Evolutionary conservation across 2,113 vertebrate genomes (phyloP).

Genomic region (Charina bottae): DNA sequence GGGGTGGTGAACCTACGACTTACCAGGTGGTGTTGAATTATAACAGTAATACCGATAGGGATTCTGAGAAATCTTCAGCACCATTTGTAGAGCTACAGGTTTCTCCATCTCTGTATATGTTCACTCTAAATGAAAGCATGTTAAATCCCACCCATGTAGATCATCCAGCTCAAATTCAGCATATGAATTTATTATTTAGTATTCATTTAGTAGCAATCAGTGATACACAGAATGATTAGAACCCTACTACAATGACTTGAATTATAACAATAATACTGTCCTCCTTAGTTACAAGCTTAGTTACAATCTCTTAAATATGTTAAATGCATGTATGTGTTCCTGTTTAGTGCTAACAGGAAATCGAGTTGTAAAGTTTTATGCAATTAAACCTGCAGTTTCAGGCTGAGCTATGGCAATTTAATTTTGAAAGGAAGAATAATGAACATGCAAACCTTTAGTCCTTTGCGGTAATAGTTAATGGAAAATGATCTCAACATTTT

Average conservation of each 20-base stretch:
- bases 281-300: not conserved
- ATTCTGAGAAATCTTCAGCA: not conserved
- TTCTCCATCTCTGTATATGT: not conserved
- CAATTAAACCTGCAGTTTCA: not conserved
- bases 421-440: not conserved
- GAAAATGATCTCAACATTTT: not conserved
- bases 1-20: not conserved
- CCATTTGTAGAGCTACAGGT: not conserved
- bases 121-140: not conserved
- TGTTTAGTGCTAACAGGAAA: not conserved
- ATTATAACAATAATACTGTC: too few species aligned
- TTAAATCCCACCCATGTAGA: not conserved
- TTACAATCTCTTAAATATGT: not conserved
- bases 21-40: not conserved
- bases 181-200: not conserved
- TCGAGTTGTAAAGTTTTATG: not conserved
- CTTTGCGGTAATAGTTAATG: not conserved
- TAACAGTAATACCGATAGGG: not conserved
- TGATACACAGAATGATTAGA: not conserved
- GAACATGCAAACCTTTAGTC: not conserved
- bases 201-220: not conserved
- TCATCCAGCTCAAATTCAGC: not conserved
- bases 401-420: constrained; percentile 7
- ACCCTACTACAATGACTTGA: not conserved
- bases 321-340: not conserved